Base-by-base conservation (phyloP, 53 echinoderm and acorn worm genomes). In the Astropecten irregularis region DNA sequence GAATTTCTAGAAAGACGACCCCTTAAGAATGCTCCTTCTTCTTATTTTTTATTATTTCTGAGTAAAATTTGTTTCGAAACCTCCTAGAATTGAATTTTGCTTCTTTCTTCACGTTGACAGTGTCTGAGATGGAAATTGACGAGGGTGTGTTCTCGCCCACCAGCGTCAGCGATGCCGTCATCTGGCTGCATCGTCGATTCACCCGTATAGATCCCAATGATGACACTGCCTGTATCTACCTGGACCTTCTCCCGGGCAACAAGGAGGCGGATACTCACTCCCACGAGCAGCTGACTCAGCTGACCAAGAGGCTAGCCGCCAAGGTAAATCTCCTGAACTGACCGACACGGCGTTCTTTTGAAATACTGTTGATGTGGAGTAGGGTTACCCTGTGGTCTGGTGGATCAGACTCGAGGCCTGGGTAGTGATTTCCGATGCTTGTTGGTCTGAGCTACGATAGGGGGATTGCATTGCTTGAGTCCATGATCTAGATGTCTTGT, bases 171-270 rank as follows among this genome's bases (percentile, higher is more conserved):
- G 97, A 97, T 19, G 94, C 90, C 9, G 82, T 88, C 63, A 83
- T 97, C 69, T 97, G 97, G 97, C 44, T 90, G 10, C 92, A 93
- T 55, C 69, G 97, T 36, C 79, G 86, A 68, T 92, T 97, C 83
- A 88, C 82, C 21, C 85, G 87, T 58, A 94, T 97, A 36, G 94
- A 94, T 25, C 74, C 87, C 71, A 89, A 88, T 34, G 93, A 93
- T 77, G 87, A 92, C 21, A 88, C 88, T 9, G 91, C 97, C 22
- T 52, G 76, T 59, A 89, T 85, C 54, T 92, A 97, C 84, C 82
- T 96, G 1, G 97, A 97, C 81, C 63, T 93, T 7, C 56, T 66
- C 33, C 71, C 84, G 2, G 93, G 90, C 50, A 83, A 84, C 47
- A 84, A 84, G 20, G 88, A 90, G 63, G 57, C 82, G 2, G 93